Percentiles rank a stretch among this genome's conserved stretches.
Evolutionary conservation across 2,113 vertebrate genomes (phyloP).

Genomic region (Gadus macrocephalus): DNA sequence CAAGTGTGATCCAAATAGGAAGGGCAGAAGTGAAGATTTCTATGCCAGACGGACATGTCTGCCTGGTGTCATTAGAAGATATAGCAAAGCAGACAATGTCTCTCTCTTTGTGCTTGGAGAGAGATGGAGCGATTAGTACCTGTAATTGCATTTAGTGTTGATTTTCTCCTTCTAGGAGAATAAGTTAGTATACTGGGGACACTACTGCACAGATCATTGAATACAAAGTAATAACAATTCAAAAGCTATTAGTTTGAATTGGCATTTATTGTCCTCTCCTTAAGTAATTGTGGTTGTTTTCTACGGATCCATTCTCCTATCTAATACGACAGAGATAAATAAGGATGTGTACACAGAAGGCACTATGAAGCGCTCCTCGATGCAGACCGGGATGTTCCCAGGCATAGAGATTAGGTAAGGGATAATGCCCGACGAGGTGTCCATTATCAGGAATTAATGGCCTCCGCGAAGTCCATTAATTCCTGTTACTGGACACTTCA

Average conservation of each 20-base stretch:
- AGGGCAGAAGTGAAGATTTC: background rate
- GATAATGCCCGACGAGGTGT: too few species aligned
- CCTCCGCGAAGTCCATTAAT: too few species aligned
- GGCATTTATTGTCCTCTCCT: too few species aligned
- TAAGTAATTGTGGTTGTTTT: too few species aligned
- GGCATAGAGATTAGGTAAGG: too few species aligned
- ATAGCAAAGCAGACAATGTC: background rate
- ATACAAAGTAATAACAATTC: constrained; percentile 2
- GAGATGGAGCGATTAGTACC: background rate
- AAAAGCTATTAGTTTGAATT: constrained; percentile 11
- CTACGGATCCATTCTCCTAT: background rate
- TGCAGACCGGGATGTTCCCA: too few species aligned
- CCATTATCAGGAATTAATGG: too few species aligned
- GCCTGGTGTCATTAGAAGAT: background rate
- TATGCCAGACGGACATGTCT: background rate
- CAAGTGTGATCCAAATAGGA: background rate
- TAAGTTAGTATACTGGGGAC: background rate
- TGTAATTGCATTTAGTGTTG: constrained; percentile 1
- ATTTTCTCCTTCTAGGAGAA: background rate
- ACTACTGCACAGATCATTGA: background rate
- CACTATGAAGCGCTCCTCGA: too few species aligned
- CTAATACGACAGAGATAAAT: background rate
- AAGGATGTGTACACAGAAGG: too few species aligned
- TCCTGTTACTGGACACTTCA: background rate
- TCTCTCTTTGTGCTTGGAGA: background rate